Conservation (phyloP, 2,113 vertebrate genomes). For the Tragulus kanchil region DNA sequence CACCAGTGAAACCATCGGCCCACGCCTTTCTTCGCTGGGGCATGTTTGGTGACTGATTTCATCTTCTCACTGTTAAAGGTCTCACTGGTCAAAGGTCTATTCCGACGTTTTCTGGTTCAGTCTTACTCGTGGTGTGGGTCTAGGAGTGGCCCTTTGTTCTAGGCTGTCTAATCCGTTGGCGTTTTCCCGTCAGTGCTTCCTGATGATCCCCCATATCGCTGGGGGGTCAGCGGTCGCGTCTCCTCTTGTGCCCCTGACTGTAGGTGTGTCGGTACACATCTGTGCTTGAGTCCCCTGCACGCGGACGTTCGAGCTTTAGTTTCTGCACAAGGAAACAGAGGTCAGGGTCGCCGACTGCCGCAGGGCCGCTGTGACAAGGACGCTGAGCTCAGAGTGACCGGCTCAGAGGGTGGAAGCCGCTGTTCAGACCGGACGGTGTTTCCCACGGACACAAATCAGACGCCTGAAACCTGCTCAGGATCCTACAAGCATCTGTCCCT, state of each 20-base stretch:
- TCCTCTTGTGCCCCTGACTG: background rate
- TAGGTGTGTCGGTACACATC: fast-evolving
- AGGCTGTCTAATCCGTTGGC: too few relatives aligned
- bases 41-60: background rate
- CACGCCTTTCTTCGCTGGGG: too few relatives aligned
- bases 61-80: background rate
- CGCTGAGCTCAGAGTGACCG: fast-evolving
- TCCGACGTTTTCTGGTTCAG: background rate
- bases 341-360: fast-evolving
- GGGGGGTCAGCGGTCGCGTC: too few relatives aligned
- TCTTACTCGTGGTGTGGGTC: background rate
- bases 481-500: fast-evolving
- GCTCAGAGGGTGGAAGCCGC: fast-evolving
- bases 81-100: background rate
- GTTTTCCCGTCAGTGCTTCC: background rate
- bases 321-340: fast-evolving
- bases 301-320: background rate
- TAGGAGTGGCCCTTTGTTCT: background rate
- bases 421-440: fast-evolving
- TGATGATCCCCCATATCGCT: background rate
- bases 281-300: background rate
- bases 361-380: background rate
- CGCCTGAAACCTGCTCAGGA: fast-evolving
- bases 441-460: fast-evolving
- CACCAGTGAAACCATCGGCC: background rate